Conservation (phyloP, 2,888 invertebrate species). For the Mamestra brassicae region DNA sequence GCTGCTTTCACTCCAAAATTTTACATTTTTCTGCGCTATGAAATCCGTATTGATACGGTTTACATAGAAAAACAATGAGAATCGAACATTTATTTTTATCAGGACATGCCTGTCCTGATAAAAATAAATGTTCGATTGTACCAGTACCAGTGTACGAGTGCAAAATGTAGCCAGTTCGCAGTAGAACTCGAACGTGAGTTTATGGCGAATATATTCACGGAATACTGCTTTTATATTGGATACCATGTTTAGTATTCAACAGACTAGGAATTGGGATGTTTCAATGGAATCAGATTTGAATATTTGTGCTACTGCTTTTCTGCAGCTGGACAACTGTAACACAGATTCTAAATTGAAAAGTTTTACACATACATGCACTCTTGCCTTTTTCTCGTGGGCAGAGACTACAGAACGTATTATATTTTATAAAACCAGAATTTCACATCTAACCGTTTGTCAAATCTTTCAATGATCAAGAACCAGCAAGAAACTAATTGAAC, state of each 20-base stretch:
- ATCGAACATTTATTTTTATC: conserved; percentile 41
- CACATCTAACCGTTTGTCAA: no score
- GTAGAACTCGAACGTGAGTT: conserved; percentile 46
- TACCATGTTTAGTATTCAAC: conserved; percentile 41
- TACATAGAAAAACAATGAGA: conserved; percentile 27
- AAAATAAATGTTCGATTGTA: conserved; percentile 36
- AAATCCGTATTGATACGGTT: conserved; percentile 6
- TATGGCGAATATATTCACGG: conserved; percentile 42
- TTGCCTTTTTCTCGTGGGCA: no score
- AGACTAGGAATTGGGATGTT: conserved; percentile 33
- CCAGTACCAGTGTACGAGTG: no score
- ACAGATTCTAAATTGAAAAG: neutral
- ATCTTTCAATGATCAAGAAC: no score
- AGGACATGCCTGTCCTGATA: conserved; percentile 25
- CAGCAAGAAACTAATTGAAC: no score
- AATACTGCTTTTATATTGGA: conserved; percentile 47
- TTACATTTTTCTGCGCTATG: neutral
- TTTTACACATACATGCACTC: neutral
- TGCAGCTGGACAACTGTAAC: neutral
- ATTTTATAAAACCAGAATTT: no score
- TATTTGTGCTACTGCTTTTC: conserved; percentile 10
- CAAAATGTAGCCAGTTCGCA: conserved; percentile 29
- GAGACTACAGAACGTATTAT: no score
- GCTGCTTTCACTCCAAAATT: neutral
- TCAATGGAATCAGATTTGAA: conserved; percentile 29